Base-by-base conservation (phyloP, 2,113 vertebrate genomes). In the Petromus typicus region DNA sequence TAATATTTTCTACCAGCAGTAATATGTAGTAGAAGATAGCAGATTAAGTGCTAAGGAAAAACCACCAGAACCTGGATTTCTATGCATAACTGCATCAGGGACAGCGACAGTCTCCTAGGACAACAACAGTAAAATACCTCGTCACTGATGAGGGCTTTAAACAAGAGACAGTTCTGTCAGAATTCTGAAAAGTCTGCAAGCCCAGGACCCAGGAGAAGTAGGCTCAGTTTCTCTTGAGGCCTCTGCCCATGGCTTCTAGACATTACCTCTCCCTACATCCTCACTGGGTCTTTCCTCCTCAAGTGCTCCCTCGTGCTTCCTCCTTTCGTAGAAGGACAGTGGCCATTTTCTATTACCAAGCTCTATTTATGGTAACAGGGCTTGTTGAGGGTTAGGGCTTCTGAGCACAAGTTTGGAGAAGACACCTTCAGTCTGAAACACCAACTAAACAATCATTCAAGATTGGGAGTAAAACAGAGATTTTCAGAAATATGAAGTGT, bases 401-500 rank as follows among this genome's bases (percentile, higher is more conserved):
- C 56, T 54, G 57, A 8, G 6, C n/a, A 59, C 43, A 23, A 84
- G 66, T 43, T 59, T 67, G 34, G 45, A 51, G 23, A 3, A 45
- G 59, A 64, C 14, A 14, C 23, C 37, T 63, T 51, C 17, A 37
- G 23, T 51, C 34, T 23, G 37, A 48, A 92, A 86, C 4, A 76
- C 5, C 23, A 89, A 54, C 20, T 81, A 73, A 89, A 63, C 23
- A 86, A 16, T 48, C 69, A 86, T 76, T 54, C 13, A 69, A 90
- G 64, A 81, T 22, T 61, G 7, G 11, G 25, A 89, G 32, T 66
- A 12, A 86, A 93, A 92, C 88, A 83, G 11, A 48, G n/a, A n/a
- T 80, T 73, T 96, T 92, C 69, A 59, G 81, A 89, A 84, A 89
- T 64, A 51, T 66, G 40, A 90, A 85, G 64, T 64, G 63, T 92